phyloP scores from a whole-genome alignment of 2,888 invertebrate genomes.

The Clitarchus hookeri region DNA sequence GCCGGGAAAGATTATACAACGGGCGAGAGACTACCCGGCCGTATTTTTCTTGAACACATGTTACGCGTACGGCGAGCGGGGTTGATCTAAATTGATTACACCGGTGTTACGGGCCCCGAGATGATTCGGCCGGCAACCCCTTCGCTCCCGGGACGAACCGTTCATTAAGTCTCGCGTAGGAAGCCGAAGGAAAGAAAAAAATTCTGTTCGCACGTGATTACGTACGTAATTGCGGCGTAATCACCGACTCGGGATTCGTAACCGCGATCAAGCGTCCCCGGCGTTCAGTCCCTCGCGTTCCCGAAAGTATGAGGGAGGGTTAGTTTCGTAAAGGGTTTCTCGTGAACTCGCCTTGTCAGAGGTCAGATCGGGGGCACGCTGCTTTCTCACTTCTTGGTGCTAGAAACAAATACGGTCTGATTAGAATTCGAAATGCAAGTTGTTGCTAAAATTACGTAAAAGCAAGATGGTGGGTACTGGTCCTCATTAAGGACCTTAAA shows the following conservation, averaged over 20 bases:
- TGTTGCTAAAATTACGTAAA: too few relatives aligned
- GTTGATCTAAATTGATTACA: not conserved
- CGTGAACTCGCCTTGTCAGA: not conserved
- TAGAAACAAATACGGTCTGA: too few relatives aligned
- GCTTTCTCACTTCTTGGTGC: too few relatives aligned
- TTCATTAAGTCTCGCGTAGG: not conserved
- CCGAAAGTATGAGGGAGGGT: not conserved
- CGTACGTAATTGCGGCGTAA: not conserved
- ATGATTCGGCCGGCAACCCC: not conserved
- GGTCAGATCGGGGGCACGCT: not conserved
- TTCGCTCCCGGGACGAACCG: not conserved
- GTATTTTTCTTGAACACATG: too few relatives aligned
- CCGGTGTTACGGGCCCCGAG: not conserved
- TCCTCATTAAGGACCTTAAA: too few relatives aligned
- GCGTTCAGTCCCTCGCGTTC: not conserved
- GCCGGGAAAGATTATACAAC: too few relatives aligned
- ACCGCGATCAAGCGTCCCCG: not conserved
- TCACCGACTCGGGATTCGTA: not conserved
- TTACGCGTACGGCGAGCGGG: not conserved
- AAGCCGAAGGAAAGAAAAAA: not conserved
- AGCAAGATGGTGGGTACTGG: too few relatives aligned
- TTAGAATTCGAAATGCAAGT: too few relatives aligned
- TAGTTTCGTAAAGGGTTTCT: not conserved
- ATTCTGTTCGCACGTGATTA: not conserved
- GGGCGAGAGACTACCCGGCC: too few relatives aligned